A percentile compares a stretch with the other conserved stretches of the same genome.
Evolutionary conservation across 2,888 invertebrate species (phyloP).

Genomic region (Netelia inedita): DNA sequence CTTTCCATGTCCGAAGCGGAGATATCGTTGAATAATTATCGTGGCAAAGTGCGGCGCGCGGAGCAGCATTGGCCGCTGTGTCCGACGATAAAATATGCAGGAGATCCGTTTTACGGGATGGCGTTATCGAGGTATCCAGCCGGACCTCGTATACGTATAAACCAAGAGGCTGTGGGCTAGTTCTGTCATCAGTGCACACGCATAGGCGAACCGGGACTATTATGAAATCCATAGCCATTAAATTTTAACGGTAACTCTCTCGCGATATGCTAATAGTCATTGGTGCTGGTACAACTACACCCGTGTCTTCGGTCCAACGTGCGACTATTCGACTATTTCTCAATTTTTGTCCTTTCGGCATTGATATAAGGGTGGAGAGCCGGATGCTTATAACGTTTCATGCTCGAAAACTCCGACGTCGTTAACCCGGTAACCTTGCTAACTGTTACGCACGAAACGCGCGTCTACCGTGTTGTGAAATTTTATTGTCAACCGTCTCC

Average conservation of each 20-base stretch:
- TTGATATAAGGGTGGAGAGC: neutral
- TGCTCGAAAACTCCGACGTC: constrained; percentile 13
- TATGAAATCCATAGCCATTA: constrained; percentile 73
- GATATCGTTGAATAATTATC: constrained; percentile 68
- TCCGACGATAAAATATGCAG: constrained; percentile 66
- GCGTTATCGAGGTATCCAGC: constrained; percentile 46
- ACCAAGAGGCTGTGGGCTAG: constrained; percentile 41
- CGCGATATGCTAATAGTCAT: constrained; percentile 76
- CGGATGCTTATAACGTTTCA: neutral
- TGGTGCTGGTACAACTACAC: constrained; percentile 47
- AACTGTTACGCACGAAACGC: constrained; percentile 36
- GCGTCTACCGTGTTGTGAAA: neutral
- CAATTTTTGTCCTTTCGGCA: neutral
- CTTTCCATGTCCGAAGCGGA: constrained; percentile 26
- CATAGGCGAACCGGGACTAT: constrained; percentile 57
- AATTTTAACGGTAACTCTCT: constrained; percentile 74
- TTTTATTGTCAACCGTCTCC: constrained; percentile 35
- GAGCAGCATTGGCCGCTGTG: constrained; percentile 5
- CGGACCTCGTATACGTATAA: constrained; percentile 14
- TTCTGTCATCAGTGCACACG: constrained; percentile 20
- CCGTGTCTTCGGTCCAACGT: neutral
- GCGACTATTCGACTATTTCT: no score
- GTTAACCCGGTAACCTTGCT: constrained; percentile 30
- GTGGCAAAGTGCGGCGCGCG: constrained; percentile 58
- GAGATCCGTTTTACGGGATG: constrained; percentile 36